Conservation (phyloP, 2,113 vertebrate species). For the Serinus canaria region DNA sequence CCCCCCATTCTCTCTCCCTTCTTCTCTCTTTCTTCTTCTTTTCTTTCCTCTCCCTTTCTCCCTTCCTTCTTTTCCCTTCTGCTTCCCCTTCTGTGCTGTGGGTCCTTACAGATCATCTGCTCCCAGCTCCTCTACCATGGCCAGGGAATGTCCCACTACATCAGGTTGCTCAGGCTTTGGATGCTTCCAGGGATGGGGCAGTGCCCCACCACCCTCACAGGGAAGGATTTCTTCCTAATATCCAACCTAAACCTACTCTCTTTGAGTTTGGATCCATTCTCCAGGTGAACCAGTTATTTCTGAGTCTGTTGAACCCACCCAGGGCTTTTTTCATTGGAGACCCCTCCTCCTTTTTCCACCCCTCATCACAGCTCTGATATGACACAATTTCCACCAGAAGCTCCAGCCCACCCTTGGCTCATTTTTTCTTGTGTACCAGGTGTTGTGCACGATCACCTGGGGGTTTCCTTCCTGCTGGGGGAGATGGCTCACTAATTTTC, state of each 20-base stretch:
- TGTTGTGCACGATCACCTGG: accelerated
- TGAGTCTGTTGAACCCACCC: background rate
- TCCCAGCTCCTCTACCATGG: accelerated
- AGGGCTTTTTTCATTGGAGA: background rate
- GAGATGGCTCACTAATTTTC: background rate
- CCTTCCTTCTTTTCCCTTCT: background rate
- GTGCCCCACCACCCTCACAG: background rate
- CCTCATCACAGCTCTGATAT: accelerated
- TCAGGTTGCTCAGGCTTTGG: background rate
- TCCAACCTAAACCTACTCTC: background rate
- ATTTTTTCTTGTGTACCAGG: background rate
- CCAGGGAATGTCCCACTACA: accelerated
- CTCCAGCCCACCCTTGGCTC: background rate
- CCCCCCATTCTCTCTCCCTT: no score
- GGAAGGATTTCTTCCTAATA: background rate
- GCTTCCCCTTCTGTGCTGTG: background rate
- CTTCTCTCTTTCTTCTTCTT: background rate
- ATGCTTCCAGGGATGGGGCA: background rate
- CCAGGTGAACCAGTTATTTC: background rate
- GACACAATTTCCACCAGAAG: background rate
- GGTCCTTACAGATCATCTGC: background rate
- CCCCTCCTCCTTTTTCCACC: background rate
- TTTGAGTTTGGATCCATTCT: background rate
- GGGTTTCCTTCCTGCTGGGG: background rate
- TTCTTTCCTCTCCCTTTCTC: no score